Evolutionary conservation across 2,797 vertebrate genomes (phyloP).

Genomic region (Lacerta viridis): DNA sequence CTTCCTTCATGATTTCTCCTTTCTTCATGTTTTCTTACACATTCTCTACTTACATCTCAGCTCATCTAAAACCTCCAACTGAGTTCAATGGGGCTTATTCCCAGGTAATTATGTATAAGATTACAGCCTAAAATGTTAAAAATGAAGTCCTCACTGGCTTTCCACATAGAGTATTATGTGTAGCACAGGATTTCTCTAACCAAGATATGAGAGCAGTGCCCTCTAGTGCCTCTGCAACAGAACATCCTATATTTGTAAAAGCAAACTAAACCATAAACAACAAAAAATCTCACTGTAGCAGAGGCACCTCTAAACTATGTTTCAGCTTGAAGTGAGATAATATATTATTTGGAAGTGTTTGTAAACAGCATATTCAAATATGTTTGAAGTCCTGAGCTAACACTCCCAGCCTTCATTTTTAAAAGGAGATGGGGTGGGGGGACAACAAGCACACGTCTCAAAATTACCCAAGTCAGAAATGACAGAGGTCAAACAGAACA

Average conservation of each 20-base stretch:
- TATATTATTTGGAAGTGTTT: not conserved
- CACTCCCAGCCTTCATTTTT: not conserved
- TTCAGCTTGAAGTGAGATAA: not conserved
- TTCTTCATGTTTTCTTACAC: too few relatives aligned
- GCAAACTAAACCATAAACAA: not conserved
- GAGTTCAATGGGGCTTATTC: not conserved
- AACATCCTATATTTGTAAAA: not conserved
- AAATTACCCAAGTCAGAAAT: not conserved
- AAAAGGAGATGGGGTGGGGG: not conserved
- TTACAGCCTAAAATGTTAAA: not conserved
- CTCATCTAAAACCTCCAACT: not conserved
- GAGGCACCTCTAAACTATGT: not conserved
- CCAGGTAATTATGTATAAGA: too few relatives aligned
- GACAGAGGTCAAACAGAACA: not conserved
- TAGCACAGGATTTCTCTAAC: not conserved
- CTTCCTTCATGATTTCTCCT: too few relatives aligned
- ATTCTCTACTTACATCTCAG: too few relatives aligned
- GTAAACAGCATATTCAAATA: not conserved
- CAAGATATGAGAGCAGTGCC: constrained; percentile 26
- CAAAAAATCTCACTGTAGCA: not conserved
- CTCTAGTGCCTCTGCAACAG: constrained; percentile 24
- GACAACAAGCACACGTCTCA: not conserved
- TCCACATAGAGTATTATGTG: not conserved
- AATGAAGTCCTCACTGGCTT: not conserved
- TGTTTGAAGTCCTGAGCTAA: not conserved